phyloP scores from a whole-genome alignment of 2,797 vertebrate genomes.

The Myotis vivesi region DNA sequence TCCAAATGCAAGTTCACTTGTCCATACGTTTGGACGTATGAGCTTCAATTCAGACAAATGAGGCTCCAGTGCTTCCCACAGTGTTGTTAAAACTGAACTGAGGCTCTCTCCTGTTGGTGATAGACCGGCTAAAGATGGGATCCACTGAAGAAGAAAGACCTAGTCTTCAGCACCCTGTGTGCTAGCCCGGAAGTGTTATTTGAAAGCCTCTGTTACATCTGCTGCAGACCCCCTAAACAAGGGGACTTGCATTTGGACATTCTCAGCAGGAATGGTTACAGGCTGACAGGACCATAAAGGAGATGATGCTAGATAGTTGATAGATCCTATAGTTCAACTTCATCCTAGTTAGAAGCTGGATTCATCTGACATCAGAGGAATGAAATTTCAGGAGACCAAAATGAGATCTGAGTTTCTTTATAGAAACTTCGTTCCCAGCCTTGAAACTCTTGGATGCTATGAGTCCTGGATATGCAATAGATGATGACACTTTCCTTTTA shows the following conservation, averaged over 20 bases:
- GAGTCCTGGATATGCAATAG: background rate
- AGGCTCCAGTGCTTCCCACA: background rate
- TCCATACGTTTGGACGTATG: background rate
- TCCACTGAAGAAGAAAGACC: background rate
- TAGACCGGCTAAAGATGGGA: background rate
- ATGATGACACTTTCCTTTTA: constrained; percentile 1
- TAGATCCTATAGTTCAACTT: too few species aligned
- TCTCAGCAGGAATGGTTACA: background rate
- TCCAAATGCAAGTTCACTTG: background rate
- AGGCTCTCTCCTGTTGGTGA: too few species aligned
- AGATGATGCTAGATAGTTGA: too few species aligned
- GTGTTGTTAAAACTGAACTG: too few species aligned
- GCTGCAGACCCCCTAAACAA: background rate
- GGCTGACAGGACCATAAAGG: background rate
- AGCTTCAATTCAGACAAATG: background rate
- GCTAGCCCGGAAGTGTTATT: background rate
- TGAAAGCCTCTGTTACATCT: background rate
- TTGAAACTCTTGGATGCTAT: background rate
- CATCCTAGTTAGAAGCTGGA: too few species aligned
- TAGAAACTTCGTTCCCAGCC: background rate
- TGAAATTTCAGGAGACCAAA: constrained; percentile 14
- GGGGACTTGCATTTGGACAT: background rate
- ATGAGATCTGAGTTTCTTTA: background rate
- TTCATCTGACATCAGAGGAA: background rate
- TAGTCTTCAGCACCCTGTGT: background rate